Evolutionary conservation across 2,113 vertebrate genomes (phyloP).

Genomic region (Callorhinus ursinus): DNA sequence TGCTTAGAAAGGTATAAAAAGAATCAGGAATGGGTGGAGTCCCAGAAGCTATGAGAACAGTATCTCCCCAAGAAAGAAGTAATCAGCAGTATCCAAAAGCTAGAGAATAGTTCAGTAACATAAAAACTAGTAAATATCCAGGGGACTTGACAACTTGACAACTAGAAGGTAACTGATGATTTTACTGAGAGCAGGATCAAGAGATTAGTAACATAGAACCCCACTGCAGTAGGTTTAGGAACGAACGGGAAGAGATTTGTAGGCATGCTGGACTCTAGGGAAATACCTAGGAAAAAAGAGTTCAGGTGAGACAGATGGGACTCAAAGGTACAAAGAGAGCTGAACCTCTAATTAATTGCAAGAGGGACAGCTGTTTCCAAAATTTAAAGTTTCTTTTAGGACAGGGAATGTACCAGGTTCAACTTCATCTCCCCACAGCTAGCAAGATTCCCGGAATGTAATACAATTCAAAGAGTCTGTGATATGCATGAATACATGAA

Average conservation of each 20-base stretch:
- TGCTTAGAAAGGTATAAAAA: background rate
- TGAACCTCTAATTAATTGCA: background rate
- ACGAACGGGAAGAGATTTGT: background rate
- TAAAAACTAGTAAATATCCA: background rate
- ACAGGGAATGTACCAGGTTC: background rate
- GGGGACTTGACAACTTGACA: conserved; percentile 33
- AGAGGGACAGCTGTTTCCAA: conserved; percentile 1
- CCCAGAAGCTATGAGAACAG: background rate
- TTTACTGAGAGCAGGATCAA: background rate
- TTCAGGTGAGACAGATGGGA: background rate
- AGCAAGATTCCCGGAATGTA: conserved; percentile 3
- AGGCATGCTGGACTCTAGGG: background rate
- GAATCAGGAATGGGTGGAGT: background rate
- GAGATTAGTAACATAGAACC: background rate
- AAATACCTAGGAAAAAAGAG: background rate
- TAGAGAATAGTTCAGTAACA: background rate
- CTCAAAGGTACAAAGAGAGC: background rate
- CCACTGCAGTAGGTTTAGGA: background rate
- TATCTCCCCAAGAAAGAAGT: background rate
- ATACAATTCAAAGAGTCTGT: background rate
- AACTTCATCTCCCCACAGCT: background rate
- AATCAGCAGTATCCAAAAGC: background rate
- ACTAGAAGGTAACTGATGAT: background rate
- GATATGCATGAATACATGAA: background rate
- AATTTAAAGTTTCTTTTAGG: background rate